A percentile compares a stretch with the other conserved stretches of the same genome.
phyloP scores from a whole-genome alignment of 2,888 invertebrate genomes.

The Willowsia nigromaculata region DNA sequence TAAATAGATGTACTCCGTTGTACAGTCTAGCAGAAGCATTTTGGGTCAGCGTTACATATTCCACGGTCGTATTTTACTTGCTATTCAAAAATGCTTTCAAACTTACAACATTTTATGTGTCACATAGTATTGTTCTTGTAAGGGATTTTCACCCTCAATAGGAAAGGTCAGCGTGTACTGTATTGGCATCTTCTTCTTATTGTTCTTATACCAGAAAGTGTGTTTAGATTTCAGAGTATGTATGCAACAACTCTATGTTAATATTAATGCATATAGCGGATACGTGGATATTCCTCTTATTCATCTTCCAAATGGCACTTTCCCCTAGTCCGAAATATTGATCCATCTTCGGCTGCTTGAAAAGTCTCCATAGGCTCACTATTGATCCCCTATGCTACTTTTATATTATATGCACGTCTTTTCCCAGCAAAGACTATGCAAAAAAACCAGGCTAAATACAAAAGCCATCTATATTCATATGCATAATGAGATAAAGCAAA shows the following conservation, averaged over 20 bases:
- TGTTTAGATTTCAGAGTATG: too few relatives aligned
- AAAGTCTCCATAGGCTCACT: slow-evolving; percentile 50
- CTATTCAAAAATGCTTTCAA: background rate
- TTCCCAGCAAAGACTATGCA: background rate
- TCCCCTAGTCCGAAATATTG: slow-evolving; percentile 60
- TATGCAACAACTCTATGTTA: too few relatives aligned
- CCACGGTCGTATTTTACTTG: background rate
- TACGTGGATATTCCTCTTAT: slow-evolving; percentile 15
- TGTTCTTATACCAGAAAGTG: too few relatives aligned
- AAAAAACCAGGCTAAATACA: background rate
- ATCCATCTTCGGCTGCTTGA: slow-evolving; percentile 56
- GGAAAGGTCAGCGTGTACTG: background rate
- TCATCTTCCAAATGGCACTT: slow-evolving; percentile 55
- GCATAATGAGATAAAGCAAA: slow-evolving; percentile 17
- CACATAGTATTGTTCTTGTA: too few relatives aligned
- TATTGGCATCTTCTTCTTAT: too few relatives aligned
- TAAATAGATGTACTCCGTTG: too few relatives aligned
- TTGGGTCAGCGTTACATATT: background rate
- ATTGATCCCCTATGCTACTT: slow-evolving; percentile 50
- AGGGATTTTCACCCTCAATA: background rate
- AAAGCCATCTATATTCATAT: background rate
- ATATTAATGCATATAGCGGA: background rate
- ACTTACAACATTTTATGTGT: background rate
- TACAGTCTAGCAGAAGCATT: background rate
- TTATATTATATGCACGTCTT: background rate